phyloP scores from a whole-genome alignment of 2,797 vertebrate species.

The Anisognathus igniventris region DNA sequence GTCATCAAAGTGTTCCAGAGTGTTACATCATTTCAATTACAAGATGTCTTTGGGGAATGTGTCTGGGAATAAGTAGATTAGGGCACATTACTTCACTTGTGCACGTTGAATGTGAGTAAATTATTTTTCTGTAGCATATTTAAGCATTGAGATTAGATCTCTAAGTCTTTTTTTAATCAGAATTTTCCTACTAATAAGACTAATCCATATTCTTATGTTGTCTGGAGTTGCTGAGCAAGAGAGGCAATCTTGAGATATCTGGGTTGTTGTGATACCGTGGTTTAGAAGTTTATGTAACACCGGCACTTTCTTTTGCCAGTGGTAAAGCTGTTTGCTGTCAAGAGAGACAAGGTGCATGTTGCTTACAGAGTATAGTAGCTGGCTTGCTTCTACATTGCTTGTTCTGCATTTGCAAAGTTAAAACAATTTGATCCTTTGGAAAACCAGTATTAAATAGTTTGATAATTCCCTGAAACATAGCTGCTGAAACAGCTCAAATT shows the following conservation, averaged over 20 bases:
- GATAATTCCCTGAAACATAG: neutral
- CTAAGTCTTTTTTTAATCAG: neutral
- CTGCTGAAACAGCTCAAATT: neutral
- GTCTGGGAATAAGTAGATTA: neutral
- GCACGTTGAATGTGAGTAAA: neutral
- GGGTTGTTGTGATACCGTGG: neutral
- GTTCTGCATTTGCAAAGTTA: neutral
- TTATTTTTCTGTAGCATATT: neutral
- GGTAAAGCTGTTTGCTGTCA: neutral
- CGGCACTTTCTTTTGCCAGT: neutral
- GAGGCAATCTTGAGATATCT: neutral
- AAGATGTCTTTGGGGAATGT: constrained; percentile 10
- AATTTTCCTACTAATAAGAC: neutral
- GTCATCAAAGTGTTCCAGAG: neutral
- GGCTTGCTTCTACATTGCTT: neutral
- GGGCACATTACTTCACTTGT: neutral
- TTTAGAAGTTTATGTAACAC: neutral
- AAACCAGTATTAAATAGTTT: neutral
- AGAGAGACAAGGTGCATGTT: neutral
- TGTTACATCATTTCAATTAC: neutral
- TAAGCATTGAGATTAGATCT: neutral
- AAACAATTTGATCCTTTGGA: neutral
- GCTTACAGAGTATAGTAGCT: neutral
- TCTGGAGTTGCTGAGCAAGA: neutral
- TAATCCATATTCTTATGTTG: neutral